Base-by-base conservation (phyloP, 2,888 invertebrate species). In the Lochmaea crataegi region DNA sequence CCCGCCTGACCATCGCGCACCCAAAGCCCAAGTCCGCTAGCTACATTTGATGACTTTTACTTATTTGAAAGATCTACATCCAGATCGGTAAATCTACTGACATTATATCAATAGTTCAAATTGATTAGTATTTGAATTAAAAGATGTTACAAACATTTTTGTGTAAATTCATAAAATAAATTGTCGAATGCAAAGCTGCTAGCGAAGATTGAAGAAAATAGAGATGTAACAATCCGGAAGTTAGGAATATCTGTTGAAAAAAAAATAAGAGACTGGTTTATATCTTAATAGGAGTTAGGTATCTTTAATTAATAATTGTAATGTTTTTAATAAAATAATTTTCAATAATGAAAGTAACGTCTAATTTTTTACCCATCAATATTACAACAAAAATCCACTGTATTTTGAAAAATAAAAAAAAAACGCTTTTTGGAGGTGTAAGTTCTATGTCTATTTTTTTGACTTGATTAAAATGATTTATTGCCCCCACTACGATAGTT, bases 321-420 rank as follows among this genome's bases (percentile, higher is more conserved):
- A 68, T 71, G 48, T 75, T 75, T 75, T 68, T 65, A 75, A 70
- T 75, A 75, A 75, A 75, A 71, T 71, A 61, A 58, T 75, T 75
- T 75, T 70, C 68, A 75, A 65, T 68, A 63, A 68, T 26, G 51
- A 5, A 7, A 51, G 7, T 7, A 16, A n/a, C 16, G 14, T 51
- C n/a, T 51, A n/a, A n/a, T 51, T 51, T 6, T 51, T 51, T 51
- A 51, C 51, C 51, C n/a, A 51, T 51, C 12, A 14, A 45, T 45
- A 45, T 12, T 12, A 12, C 42, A 45, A 14, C 7, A 32, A 32
- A 32, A 5, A 42, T 42, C 6, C 42, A 12, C 10, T 42, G 5
- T 42, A 42, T 12, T 4, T 12, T 42, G 12, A 12, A 42, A 42
- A 2, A 12, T 12, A n/a, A 42, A 42, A 42, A 11, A 45, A 11